phyloP scores from a whole-genome alignment of 2,797 vertebrate genomes.

The Xerus rutilus region DNA sequence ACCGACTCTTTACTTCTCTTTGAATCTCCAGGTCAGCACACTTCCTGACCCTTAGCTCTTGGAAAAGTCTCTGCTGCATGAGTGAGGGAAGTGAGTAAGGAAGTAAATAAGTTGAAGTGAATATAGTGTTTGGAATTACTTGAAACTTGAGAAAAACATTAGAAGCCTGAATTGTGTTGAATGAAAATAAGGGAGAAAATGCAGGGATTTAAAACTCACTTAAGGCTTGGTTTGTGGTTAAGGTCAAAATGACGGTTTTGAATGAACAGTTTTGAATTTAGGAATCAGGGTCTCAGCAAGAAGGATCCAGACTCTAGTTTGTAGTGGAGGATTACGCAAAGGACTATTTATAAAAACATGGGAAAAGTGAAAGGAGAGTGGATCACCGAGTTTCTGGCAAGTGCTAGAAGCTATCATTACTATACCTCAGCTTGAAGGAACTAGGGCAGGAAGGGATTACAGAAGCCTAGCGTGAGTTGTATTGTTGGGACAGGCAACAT shows the following conservation, averaged over 20 bases:
- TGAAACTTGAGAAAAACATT: conserved; percentile 26
- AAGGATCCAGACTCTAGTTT: not conserved
- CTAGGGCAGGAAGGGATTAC: not conserved
- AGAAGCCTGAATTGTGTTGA: not conserved
- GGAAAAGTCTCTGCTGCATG: not conserved
- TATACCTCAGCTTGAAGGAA: not conserved
- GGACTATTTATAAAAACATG: not conserved
- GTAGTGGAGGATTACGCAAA: not conserved
- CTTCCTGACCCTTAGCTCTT: not conserved
- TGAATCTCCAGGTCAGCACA: not conserved
- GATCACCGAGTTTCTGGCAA: not conserved
- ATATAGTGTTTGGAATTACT: not conserved
- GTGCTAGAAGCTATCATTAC: not conserved
- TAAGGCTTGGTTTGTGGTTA: not conserved
- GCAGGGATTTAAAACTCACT: not conserved
- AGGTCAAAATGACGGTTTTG: not conserved
- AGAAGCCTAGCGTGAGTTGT: not conserved
- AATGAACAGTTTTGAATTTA: not conserved
- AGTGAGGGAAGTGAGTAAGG: not conserved
- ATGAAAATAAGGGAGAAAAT: not conserved
- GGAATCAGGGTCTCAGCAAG: not conserved
- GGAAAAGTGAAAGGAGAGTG: not conserved
- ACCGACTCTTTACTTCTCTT: not conserved
- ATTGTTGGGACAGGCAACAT: not conserved
- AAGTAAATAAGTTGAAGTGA: not conserved